Evolutionary conservation across 1,140 invertebrate genomes (phyloP), one percentile per base, ranked within the genome.

Genomic region (Diplogasteroides magnus): DNA sequence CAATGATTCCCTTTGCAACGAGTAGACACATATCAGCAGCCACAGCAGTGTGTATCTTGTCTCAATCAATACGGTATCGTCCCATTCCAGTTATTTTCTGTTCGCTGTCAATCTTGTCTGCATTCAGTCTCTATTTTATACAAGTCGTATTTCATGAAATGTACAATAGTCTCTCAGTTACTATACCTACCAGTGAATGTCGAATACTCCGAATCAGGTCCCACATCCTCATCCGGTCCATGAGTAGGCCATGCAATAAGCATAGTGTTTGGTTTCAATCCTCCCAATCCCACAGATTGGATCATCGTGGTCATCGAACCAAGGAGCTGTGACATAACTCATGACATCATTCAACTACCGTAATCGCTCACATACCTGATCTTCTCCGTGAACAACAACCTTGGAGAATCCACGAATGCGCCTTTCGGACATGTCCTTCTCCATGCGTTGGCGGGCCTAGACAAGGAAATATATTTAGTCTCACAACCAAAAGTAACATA

Each of bases 251-350:
- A 98, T 2, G 94, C 94, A 37, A 98, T 86, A 76, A 98, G 92
- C 19, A 98, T 93, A 1, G 96, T 98, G 83, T 99, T 99, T 23
- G 94, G 96, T 83, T 95, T 95, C 86, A 99, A 89, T 15, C 95
- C 96, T 68, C 96, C 96, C 1, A 99, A 85, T 31, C 96, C 96
- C 60, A 91, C 90, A n/a, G 91, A 94, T 87, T 99, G 96, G 60
- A 98, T 81, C 1, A 82, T 69, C 1, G 80, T 78, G 14, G 78
- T 72, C 57, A 82, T 67, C 63, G 97, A 85, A 74, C 94, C 95
- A 76, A 94, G 91, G 29, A 89, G 87, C 2, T 93, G 87, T 80
- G 90, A 87, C 0, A n/a, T 91, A 86, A 0, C 97, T 91, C 26
- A 97, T 84, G 60, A 95, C 90, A 62, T 11, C 31, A 55, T 71